These are phyloP conservation scores for Nemotelus pantherinus DNA, from an alignment of 2,888 invertebrate genomes.

Conservation along the genomic window DNA sequence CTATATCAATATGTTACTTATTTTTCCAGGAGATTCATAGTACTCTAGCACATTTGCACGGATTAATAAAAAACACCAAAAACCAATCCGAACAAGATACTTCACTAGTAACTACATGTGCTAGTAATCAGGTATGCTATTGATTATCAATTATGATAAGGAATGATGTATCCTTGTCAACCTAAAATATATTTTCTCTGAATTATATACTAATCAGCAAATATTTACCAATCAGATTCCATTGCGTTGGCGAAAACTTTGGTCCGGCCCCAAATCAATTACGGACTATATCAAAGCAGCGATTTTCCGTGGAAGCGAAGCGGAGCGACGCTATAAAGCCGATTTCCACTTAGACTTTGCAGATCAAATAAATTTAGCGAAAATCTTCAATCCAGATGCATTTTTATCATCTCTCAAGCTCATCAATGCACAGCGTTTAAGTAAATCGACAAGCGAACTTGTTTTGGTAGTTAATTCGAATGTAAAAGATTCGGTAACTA, in stretches of 20 bases:
- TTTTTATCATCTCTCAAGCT: slow-evolving; percentile 61
- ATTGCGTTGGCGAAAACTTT: slow-evolving; percentile 59
- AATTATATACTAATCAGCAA: too few species aligned
- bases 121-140: slow-evolving; percentile 58
- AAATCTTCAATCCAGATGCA: slow-evolving; percentile 62
- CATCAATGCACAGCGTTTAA: slow-evolving; percentile 57
- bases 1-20: neutral
- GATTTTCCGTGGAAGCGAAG: slow-evolving; percentile 58
- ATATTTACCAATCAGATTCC: slow-evolving; percentile 56
- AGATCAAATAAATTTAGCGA: slow-evolving; percentile 58
- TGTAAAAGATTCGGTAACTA: slow-evolving; percentile 33
- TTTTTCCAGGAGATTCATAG: slow-evolving; percentile 58
- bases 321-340: slow-evolving; percentile 58
- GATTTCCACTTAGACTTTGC: slow-evolving; percentile 57
- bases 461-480: slow-evolving; percentile 47
- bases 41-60: slow-evolving; percentile 57
- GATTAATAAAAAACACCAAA: slow-evolving; percentile 56
- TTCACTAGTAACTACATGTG: slow-evolving; percentile 55
- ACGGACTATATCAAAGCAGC: slow-evolving; percentile 61
- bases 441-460: slow-evolving; percentile 60
- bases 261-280: slow-evolving; percentile 60
- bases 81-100: slow-evolving; percentile 52
- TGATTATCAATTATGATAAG: neutral
- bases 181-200: too few species aligned
- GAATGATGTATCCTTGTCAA: neutral